Conservation (phyloP, 2,888 invertebrate species). For the Anticlea derivata region DNA sequence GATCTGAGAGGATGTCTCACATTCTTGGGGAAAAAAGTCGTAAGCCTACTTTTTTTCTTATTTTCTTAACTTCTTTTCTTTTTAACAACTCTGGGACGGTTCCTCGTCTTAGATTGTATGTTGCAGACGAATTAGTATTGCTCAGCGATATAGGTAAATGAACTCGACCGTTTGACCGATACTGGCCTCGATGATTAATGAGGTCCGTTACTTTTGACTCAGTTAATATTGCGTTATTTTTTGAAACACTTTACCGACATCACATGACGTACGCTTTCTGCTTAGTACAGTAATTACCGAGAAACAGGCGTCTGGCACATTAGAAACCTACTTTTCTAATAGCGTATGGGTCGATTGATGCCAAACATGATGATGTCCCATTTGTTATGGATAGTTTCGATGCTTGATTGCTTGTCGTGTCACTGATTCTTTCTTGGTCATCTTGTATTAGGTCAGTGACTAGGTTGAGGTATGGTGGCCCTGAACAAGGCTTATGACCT, state of each 20-base stretch:
- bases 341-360: slow-evolving; percentile 21
- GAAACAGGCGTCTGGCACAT: slow-evolving; percentile 38
- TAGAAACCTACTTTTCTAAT: slow-evolving; percentile 21
- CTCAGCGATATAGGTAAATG: slow-evolving; percentile 53
- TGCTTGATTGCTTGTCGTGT: too few species aligned
- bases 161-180: slow-evolving; percentile 64
- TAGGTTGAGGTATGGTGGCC: too few species aligned
- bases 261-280: slow-evolving; percentile 43
- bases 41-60: too few species aligned
- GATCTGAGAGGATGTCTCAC: too few species aligned
- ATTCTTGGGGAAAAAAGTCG: too few species aligned
- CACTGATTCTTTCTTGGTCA: too few species aligned
- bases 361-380: slow-evolving; percentile 23
- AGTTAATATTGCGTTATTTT: slow-evolving; percentile 73
- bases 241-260: slow-evolving; percentile 53
- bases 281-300: slow-evolving; percentile 54
- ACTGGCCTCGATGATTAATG: slow-evolving; percentile 80
- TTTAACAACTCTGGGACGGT: not conserved
- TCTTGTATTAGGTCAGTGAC: too few species aligned
- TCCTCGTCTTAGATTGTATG: slow-evolving; percentile 14
- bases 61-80: not conserved
- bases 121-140: slow-evolving; percentile 68
- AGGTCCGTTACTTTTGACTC: slow-evolving; percentile 76
- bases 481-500: too few species aligned
- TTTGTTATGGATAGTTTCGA: slow-evolving; percentile 27